These are phyloP conservation scores for Aphaenogaster ashmeadi DNA, from an alignment of 1,140 invertebrate species.

Conservation along the genomic window DNA sequence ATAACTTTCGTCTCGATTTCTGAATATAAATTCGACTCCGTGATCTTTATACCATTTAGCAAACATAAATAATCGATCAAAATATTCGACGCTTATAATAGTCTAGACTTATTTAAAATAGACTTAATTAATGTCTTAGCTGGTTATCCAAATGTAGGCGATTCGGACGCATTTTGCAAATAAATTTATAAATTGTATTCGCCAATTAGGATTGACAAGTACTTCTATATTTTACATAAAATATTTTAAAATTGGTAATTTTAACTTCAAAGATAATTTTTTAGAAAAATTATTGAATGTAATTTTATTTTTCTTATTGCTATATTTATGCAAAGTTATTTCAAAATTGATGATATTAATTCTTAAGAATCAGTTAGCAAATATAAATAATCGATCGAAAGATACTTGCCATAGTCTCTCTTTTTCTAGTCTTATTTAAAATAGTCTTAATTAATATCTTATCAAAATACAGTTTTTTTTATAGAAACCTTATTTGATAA, in stretches of 20 bases:
- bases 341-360: background rate
- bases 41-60: background rate
- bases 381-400: background rate
- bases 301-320: background rate
- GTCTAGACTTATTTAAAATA: conserved; percentile 8
- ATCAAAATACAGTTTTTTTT: background rate
- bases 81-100: background rate
- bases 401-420: background rate
- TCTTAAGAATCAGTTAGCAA: too few species aligned
- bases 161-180: background rate
- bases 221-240: background rate
- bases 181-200: conserved; percentile 33
- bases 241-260: background rate
- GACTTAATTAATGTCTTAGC: background rate
- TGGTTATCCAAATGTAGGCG: background rate
- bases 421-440: background rate
- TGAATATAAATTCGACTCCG: conserved; percentile 11
- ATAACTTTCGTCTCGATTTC: background rate
- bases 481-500: background rate
- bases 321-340: background rate
- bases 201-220: background rate
- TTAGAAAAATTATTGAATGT: background rate
- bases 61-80: conserved; percentile 6
- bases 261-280: background rate
- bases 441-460: background rate